Evolutionary conservation across 2,888 invertebrate genomes (phyloP).

Genomic region (Eulithis testata): DNA sequence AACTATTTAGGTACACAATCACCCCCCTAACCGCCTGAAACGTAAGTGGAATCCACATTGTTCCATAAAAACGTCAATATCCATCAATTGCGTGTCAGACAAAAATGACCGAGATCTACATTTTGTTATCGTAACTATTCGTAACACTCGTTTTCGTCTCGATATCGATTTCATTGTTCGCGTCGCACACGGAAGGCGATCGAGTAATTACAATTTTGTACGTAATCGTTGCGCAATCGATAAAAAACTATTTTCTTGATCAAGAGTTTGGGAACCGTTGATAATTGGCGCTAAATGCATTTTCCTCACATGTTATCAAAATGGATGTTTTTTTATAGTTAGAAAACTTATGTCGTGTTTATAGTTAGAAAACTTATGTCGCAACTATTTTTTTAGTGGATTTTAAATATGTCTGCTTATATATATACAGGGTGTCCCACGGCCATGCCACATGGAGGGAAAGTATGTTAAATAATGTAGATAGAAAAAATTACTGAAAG

Average conservation of each 20-base stretch:
- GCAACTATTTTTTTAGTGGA: too few relatives aligned
- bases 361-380: too few relatives aligned
- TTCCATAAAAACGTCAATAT: constrained; percentile 44
- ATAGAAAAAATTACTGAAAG: too few relatives aligned
- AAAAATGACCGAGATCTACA: constrained; percentile 77
- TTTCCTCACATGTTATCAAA: constrained; percentile 11
- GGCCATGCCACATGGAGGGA: too few relatives aligned
- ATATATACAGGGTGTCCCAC: too few relatives aligned
- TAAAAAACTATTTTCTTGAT: constrained; percentile 56
- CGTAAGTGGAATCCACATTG: too few relatives aligned
- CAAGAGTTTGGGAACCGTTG: constrained; percentile 45
- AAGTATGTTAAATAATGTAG: too few relatives aligned
- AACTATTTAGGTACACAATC: too few relatives aligned
- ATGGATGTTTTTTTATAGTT: too few relatives aligned
- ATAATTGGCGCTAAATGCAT: constrained; percentile 36
- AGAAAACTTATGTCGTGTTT: too few relatives aligned
- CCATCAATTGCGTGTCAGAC: constrained; percentile 71
- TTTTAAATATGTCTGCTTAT: too few relatives aligned
- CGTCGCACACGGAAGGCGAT: constrained; percentile 75
- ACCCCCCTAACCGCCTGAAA: too few relatives aligned
- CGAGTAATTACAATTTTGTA: constrained; percentile 72
- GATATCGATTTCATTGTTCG: constrained; percentile 77
- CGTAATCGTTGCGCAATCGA: constrained; percentile 76
- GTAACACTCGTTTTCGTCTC: constrained; percentile 61
- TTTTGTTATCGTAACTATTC: constrained; percentile 55